Evolutionary conservation across 2,113 vertebrate species (phyloP).

Genomic region (Gavialis gangeticus): DNA sequence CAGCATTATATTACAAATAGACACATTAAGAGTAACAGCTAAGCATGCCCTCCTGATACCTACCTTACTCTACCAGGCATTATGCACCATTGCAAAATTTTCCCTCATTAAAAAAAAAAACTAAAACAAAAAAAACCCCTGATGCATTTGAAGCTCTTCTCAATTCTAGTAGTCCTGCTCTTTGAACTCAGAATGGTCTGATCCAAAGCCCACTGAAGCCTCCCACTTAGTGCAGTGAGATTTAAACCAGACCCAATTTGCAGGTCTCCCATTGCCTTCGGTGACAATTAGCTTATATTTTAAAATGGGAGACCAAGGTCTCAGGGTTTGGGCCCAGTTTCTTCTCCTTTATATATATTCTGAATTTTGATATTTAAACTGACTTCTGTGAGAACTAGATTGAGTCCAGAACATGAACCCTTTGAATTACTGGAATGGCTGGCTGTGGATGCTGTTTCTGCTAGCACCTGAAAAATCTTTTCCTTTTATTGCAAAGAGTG

Average conservation of each 20-base stretch:
- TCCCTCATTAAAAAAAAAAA: neutral
- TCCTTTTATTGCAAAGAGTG: conserved; percentile 22
- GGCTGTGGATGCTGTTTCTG: conserved; percentile 9
- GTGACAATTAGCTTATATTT: neutral
- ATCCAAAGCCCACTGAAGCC: neutral
- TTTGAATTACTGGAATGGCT: neutral
- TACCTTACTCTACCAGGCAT: neutral
- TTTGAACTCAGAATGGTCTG: neutral
- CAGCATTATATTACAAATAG: neutral
- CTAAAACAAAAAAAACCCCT: too few relatives aligned
- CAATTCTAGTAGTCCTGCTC: neutral
- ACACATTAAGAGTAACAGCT: neutral
- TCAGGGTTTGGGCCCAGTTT: neutral
- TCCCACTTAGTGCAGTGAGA: neutral
- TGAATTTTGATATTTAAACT: neutral
- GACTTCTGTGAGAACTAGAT: neutral
- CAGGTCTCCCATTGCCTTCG: neutral
- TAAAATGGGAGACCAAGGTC: neutral
- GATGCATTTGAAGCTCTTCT: neutral
- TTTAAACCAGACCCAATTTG: neutral
- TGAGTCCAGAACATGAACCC: neutral
- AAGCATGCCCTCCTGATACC: neutral
- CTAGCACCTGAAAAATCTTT: conserved; percentile 24
- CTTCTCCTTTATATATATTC: neutral
- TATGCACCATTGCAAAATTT: neutral